Conservation (phyloP, 2,888 invertebrate species). For the Nebria salina region DNA sequence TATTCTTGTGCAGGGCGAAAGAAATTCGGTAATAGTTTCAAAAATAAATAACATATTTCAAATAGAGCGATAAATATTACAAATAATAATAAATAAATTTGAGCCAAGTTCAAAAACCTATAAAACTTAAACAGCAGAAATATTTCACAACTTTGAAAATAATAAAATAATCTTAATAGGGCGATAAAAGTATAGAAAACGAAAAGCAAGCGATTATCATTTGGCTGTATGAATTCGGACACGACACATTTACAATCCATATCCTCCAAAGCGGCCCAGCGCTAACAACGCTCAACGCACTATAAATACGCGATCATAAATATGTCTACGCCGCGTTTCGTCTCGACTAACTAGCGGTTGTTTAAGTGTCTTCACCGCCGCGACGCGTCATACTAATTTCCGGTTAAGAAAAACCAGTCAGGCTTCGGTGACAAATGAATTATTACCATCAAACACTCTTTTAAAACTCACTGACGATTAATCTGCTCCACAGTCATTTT, state of each 20-base stretch:
- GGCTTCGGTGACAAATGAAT: neutral
- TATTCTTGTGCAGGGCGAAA: neutral
- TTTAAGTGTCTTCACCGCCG: conserved; percentile 58
- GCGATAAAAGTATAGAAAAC: conserved; percentile 33
- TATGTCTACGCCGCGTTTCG: conserved; percentile 59
- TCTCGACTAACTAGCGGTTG: conserved; percentile 59
- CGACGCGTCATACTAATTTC: conserved; percentile 56
- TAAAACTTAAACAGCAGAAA: too few relatives aligned
- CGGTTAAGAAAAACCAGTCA: conserved; percentile 51
- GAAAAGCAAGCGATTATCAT: conserved; percentile 31
- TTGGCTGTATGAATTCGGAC: conserved; percentile 25
- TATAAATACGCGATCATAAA: conserved; percentile 60
- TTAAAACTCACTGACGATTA: neutral
- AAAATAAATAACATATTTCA: too few relatives aligned
- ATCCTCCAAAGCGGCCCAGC: neutral
- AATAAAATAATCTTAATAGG: conserved; percentile 37
- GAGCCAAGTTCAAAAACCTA: too few relatives aligned
- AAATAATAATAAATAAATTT: too few relatives aligned
- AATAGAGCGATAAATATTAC: too few relatives aligned
- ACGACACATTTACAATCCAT: conserved; percentile 33
- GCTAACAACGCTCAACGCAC: conserved; percentile 3
- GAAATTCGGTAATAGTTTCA: too few relatives aligned
- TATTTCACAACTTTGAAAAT: neutral
- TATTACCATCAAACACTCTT: neutral
- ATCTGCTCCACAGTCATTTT: neutral